Conservation (phyloP, 2,888 invertebrate species). For the Daptonema setosum region DNA sequence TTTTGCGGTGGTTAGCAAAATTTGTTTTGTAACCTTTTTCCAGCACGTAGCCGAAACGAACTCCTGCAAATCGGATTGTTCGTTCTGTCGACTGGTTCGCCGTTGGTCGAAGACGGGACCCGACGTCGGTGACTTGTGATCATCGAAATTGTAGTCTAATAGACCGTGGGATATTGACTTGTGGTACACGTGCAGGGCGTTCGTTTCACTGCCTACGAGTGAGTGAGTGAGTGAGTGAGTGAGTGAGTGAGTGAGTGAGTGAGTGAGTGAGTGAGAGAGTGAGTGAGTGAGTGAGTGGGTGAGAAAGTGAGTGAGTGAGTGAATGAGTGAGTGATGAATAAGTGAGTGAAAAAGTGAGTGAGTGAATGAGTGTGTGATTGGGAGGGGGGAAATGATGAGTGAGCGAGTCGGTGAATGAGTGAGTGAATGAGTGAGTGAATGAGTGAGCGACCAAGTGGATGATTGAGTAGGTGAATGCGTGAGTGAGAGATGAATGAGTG, state of each 20-base stretch:
- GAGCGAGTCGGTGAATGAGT: neutral
- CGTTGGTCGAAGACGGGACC: too few species aligned
- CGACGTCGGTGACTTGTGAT: too few species aligned
- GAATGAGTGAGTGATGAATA: too few species aligned
- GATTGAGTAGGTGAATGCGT: constrained; percentile 5
- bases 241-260: too few species aligned
- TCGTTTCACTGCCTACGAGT: constrained; percentile 53
- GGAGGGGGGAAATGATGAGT: too few species aligned
- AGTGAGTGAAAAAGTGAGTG: too few species aligned
- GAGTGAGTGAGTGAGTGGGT: neutral
- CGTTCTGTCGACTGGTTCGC: too few species aligned
- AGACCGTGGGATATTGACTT: constrained; percentile 64
- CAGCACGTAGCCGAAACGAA: too few species aligned
- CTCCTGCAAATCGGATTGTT: too few species aligned
- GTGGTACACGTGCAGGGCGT: constrained; percentile 72
- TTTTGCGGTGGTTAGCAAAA: too few species aligned
- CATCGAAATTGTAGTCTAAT: constrained; percentile 68
- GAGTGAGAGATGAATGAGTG: constrained; percentile 10
- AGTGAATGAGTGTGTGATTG: neutral
- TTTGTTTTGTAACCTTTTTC: too few species aligned
- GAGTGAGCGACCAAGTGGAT: constrained; percentile 1
- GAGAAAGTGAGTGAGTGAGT: neutral
- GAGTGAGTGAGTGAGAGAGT: constrained; percentile 8
- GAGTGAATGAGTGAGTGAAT: constrained; percentile 8
- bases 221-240: neutral